Evolutionary conservation across 2,797 vertebrate genomes (phyloP), one percentile per base, ranked within the genome.

Genomic region (Hydrophis major): DNA sequence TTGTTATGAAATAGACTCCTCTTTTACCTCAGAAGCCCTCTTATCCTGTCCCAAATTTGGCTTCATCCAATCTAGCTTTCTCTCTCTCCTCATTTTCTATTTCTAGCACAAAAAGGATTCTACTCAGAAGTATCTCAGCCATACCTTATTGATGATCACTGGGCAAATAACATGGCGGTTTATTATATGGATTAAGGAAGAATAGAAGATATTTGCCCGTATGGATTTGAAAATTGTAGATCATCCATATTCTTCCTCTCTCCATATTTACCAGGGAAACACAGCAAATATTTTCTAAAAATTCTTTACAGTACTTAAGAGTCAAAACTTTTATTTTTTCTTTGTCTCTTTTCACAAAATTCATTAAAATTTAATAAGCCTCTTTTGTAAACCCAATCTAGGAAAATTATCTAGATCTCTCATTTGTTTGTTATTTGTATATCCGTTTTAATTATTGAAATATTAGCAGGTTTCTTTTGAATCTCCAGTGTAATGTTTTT

Each of bases 1-100:
- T 94, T 96, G 94, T 97, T 97, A 97, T 95, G 96, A 96, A 97
- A 97, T 95, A 93, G 93, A 96, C 47, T 95, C 95, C 96, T 94
- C 92, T 83, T 93, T 97, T 94, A 97, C 96, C 96, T 97, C 94
- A 97, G 90, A 96, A 90, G 95, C 95, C 95, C 94, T 95, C 66
- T 96, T 78, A 91, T 93, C 94, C 95, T 95, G 96, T 96, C 90
- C 94, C 78, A 96, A 95, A 95, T 96, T 95, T 96, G 93, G 96
- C 96, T 96, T 96, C 93, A 96, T 95, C 93, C 97, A 95, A 91
- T 95, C 93, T 86, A 93, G 92, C 78, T 6, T 32, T 37, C 59
- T 3, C 92, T 95, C 93, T 37, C 93, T 90, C 60, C 10, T 14
- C 90, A 86, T 53, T 91, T 92, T 97, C 96, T 98, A 97, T 97